Evolutionary conservation across 2,797 vertebrate genomes (phyloP).

Genomic region (Tarsius wallacei): DNA sequence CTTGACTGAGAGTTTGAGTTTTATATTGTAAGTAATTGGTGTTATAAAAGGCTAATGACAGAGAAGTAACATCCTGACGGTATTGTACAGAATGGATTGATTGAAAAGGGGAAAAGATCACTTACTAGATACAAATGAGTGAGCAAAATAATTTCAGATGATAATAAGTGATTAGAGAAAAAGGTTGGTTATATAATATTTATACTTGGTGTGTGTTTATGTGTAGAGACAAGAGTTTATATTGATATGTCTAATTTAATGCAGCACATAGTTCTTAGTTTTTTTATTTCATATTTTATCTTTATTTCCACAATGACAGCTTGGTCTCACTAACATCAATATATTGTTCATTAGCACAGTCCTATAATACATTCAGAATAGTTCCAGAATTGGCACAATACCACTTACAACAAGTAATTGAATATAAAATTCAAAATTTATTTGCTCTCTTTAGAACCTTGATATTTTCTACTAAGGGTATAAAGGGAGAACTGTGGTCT

Average conservation of each 20-base stretch:
- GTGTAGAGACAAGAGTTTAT: background rate
- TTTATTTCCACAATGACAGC: background rate
- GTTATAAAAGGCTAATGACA: background rate
- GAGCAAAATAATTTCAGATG: conserved; percentile 42
- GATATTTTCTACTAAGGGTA: background rate
- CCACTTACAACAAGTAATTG: background rate
- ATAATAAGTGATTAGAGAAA: conserved; percentile 44
- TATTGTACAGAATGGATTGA: conserved; percentile 8
- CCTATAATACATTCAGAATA: background rate
- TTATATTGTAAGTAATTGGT: conserved; percentile 61
- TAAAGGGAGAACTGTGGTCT: conserved; percentile 21
- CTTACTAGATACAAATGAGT: conserved; percentile 12
- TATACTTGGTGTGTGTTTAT: background rate
- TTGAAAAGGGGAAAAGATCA: background rate
- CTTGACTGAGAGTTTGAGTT: conserved; percentile 45
- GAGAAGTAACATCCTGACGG: background rate
- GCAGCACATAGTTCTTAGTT: background rate
- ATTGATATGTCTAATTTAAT: conserved; percentile 52
- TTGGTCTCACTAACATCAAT: background rate
- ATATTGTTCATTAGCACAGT: background rate
- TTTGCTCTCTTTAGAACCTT: conserved; percentile 41
- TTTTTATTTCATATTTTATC: background rate
- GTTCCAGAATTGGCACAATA: conserved; percentile 46
- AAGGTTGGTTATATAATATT: background rate
- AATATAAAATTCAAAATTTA: conserved; percentile 39